Evolutionary conservation across 2,113 vertebrate species (phyloP).

Genomic region (Cyanoderma ruficeps): DNA sequence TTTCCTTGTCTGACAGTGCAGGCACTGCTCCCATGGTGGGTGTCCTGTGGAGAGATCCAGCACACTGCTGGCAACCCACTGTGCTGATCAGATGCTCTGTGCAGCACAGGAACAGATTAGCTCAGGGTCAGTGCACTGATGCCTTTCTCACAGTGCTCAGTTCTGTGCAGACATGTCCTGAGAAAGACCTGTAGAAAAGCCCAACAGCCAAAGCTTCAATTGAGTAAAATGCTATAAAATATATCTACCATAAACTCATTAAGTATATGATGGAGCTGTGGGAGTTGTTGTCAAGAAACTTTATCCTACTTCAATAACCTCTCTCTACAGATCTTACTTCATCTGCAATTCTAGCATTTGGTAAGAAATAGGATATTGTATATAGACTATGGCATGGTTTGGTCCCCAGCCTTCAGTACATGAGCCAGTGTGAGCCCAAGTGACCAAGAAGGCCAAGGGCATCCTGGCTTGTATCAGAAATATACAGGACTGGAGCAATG

Average conservation of each 20-base stretch:
- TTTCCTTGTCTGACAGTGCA: neutral
- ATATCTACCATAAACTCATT: neutral
- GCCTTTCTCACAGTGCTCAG: neutral
- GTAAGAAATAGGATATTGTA: neutral
- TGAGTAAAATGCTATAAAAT: neutral
- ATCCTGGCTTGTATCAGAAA: neutral
- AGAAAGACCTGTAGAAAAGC: neutral
- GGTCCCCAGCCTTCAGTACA: neutral
- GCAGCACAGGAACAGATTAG: neutral
- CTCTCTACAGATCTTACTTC: neutral
- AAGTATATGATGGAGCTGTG: neutral
- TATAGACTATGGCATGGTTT: neutral
- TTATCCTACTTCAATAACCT: neutral
- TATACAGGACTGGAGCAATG: neutral
- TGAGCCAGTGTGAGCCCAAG: neutral
- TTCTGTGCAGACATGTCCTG: neutral
- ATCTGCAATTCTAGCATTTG: neutral
- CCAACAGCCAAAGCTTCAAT: neutral
- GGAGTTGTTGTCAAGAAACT: neutral
- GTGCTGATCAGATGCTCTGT: neutral
- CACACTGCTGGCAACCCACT: accelerated
- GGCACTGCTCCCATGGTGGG: neutral
- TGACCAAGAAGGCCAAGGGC: neutral
- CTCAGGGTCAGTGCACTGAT: neutral
- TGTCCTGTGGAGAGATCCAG: neutral